Conservation (phyloP, 2,797 vertebrate species). For the Gymnodraco acuticeps region DNA sequence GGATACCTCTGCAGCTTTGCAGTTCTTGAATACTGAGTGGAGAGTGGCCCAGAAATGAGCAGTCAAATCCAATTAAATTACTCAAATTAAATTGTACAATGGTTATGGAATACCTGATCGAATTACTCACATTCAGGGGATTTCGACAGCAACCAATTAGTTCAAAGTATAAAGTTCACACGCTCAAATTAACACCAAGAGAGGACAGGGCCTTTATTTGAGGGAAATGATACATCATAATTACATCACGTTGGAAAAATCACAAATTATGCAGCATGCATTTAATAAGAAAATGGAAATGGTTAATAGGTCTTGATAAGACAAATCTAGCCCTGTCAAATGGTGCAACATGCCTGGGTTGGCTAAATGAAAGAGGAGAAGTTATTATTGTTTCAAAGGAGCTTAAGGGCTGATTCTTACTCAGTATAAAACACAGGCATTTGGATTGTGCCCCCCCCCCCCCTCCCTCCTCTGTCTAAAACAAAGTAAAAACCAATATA, state of each 20-base stretch:
- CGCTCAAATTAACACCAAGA: conserved; percentile 83
- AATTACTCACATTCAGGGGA: conserved; percentile 86
- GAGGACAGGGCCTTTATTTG: conserved; percentile 83
- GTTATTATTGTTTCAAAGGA: conserved; percentile 77
- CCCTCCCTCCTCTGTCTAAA: conserved; percentile 20
- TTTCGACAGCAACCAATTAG: conserved; percentile 86
- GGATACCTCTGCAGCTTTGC: conserved; percentile 77
- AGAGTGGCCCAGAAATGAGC: conserved; percentile 85
- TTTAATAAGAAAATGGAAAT: conserved; percentile 85
- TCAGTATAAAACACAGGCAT: conserved; percentile 39
- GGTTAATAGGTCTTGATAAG: conserved; percentile 82
- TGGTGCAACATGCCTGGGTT: conserved; percentile 55
- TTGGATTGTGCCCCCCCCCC: not conserved
- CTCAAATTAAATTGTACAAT: conserved; percentile 87
- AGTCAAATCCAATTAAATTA: conserved; percentile 87
- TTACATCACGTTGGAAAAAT: conserved; percentile 82
- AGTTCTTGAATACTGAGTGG: conserved; percentile 83
- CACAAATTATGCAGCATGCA: conserved; percentile 78
- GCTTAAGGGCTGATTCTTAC: conserved; percentile 65
- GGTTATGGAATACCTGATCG: conserved; percentile 86
- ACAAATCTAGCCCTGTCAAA: conserved; percentile 77
- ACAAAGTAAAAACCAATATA: conserved; percentile 26
- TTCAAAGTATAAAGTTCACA: conserved; percentile 87
- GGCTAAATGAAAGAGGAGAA: conserved; percentile 77
- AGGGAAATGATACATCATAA: conserved; percentile 84